Percentiles rank a stretch among this genome's conserved stretches.
Evolutionary conservation across 2,888 invertebrate species (phyloP).

Genomic region (Dryocosmus kuriphilus): DNA sequence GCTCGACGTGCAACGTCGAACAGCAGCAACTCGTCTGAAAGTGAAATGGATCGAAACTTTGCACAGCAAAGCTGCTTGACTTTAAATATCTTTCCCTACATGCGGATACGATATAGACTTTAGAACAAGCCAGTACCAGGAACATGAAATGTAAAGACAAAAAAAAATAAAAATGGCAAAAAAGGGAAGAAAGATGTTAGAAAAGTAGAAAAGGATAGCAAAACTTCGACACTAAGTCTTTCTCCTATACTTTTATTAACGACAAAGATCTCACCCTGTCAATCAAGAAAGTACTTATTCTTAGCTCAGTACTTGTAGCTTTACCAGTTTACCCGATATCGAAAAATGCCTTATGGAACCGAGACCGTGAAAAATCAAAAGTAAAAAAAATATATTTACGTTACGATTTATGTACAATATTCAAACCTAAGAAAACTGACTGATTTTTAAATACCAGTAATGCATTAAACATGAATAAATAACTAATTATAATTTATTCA

Average conservation of each 20-base stretch:
- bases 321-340: constrained; percentile 53
- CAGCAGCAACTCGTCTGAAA: constrained; percentile 57
- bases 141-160: not conserved
- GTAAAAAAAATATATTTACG: not conserved
- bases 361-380: not conserved
- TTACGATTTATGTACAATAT: not conserved
- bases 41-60: constrained; percentile 62
- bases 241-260: constrained; percentile 48
- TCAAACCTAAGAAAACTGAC: not conserved
- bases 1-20: constrained; percentile 53
- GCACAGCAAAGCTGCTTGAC: constrained; percentile 50
- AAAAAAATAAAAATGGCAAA: constrained; percentile 35
- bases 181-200: constrained; percentile 40
- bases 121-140: not conserved
- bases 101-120: not conserved
- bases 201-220: constrained; percentile 6
- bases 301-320: constrained; percentile 44
- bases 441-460: no score
- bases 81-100: constrained; percentile 49
- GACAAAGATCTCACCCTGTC: constrained; percentile 51
- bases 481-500: not conserved
- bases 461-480: no score
- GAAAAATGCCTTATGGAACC: constrained; percentile 57
- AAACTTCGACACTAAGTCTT: constrained; percentile 45
- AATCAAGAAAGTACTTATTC: constrained; percentile 49